These are phyloP conservation scores for Darevskia mixta DNA, from an alignment of 2,797 vertebrate species.

Conservation along the genomic window DNA sequence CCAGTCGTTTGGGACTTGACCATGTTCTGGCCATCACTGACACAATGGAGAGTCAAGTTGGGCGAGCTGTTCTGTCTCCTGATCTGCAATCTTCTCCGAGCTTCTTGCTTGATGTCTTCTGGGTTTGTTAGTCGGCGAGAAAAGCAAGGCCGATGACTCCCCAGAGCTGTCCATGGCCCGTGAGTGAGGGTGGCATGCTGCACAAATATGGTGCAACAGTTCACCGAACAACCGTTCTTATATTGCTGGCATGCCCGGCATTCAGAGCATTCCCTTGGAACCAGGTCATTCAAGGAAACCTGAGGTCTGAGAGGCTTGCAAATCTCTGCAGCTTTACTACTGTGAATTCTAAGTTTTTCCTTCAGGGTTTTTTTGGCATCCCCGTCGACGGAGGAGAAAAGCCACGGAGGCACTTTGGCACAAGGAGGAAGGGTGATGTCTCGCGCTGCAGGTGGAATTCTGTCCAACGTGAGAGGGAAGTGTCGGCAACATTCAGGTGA, in stretches of 20 bases:
- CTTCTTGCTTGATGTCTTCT: constrained; percentile 89
- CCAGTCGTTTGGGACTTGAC: constrained; percentile 82
- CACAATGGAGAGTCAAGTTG: constrained; percentile 76
- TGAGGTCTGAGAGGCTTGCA: constrained; percentile 82
- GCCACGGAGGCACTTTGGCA: constrained; percentile 81
- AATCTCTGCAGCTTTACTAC: constrained; percentile 80
- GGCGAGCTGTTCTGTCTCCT: constrained; percentile 88
- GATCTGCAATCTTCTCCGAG: constrained; percentile 84
- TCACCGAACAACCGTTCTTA: constrained; percentile 56
- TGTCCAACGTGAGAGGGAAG: constrained; percentile 77
- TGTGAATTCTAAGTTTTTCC: constrained; percentile 88
- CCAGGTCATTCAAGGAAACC: constrained; percentile 61
- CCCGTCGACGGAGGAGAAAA: constrained; percentile 82
- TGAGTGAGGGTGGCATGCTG: constrained; percentile 45
- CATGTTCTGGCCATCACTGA: constrained; percentile 65
- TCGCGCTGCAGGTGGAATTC: constrained; percentile 63
- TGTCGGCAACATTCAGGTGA: constrained; percentile 73
- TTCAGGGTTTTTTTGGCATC: constrained; percentile 84
- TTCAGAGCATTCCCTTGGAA: constrained; percentile 49
- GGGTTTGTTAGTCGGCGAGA: constrained; percentile 78
- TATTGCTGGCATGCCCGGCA: constrained; percentile 55
- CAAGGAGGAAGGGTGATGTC: constrained; percentile 81
- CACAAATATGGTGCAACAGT: constrained; percentile 51
- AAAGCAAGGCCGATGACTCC: constrained; percentile 65
- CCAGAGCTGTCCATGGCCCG: constrained; percentile 35